These are phyloP conservation scores for Grus americana DNA, from an alignment of 2,113 vertebrate species.

Conservation along the genomic window DNA sequence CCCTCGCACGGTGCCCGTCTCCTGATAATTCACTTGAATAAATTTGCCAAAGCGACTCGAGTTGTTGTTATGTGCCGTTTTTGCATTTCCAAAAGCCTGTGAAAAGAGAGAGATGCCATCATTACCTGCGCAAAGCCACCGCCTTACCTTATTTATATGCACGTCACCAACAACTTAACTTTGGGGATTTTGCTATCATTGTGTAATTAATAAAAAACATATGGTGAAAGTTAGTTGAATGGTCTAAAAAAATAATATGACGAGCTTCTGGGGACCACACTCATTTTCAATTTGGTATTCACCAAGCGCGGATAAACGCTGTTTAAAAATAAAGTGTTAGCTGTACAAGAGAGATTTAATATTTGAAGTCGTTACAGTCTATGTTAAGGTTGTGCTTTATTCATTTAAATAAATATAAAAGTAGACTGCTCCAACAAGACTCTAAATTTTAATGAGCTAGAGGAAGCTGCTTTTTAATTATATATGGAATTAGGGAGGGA, in stretches of 20 bases:
- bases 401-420: conserved; percentile 29
- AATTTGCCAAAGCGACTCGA: conserved; percentile 99
- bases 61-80: conserved; percentile 99
- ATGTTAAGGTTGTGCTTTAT: not conserved
- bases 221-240: not conserved
- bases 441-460: conserved; percentile 7
- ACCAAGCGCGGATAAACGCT: not conserved
- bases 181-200: not conserved
- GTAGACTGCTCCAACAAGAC: conserved; percentile 6
- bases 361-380: not conserved
- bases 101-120: conserved; percentile 47
- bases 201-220: not conserved
- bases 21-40: conserved; percentile 99
- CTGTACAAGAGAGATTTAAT: not conserved
- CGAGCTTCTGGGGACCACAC: not conserved
- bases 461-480: conserved; percentile 59
- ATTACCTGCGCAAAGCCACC: not conserved
- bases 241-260: not conserved
- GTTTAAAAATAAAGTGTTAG: not conserved
- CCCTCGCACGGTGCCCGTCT: conserved; percentile 97
- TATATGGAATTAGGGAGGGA: not conserved
- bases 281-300: not conserved
- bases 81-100: conserved; percentile 98
- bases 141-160: not conserved
- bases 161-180: not conserved